These are phyloP conservation scores for Caiman crocodilus DNA, from an alignment of 2,797 vertebrate species.

Conservation along the genomic window DNA sequence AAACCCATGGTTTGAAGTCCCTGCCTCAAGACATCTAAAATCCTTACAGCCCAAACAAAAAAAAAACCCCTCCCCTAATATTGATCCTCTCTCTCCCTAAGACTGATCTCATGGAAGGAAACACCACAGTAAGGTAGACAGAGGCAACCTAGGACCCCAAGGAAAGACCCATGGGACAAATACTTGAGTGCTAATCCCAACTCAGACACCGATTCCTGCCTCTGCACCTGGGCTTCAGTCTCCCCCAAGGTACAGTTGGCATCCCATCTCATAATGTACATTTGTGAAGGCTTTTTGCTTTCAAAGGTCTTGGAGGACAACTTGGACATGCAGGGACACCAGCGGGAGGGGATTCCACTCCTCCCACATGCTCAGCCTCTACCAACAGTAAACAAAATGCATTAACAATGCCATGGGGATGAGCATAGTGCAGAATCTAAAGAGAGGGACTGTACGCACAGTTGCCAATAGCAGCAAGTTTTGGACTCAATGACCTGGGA, in stretches of 20 bases:
- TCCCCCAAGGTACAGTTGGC: not conserved
- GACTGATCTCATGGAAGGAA: slow-evolving; percentile 26
- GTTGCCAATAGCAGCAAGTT: not conserved
- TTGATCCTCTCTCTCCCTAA: slow-evolving; percentile 10
- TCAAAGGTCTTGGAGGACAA: not conserved
- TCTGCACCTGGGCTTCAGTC: not conserved
- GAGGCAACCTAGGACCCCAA: not conserved
- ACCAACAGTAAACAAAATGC: not conserved
- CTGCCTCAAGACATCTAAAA: slow-evolving; percentile 11
- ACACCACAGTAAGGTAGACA: not conserved
- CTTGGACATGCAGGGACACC: not conserved
- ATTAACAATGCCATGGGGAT: not conserved
- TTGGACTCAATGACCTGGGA: not conserved
- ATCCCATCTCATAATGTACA: not conserved
- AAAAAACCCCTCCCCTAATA: slow-evolving; percentile 12
- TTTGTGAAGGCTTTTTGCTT: not conserved
- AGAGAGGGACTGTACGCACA: not conserved
- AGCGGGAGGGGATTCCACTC: not conserved
- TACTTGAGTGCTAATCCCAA: not conserved
- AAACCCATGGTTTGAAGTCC: slow-evolving; percentile 4
- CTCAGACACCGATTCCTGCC: not conserved
- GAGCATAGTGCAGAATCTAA: not conserved
- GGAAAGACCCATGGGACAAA: slow-evolving; percentile 5
- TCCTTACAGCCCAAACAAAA: not conserved
- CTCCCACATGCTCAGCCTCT: not conserved